A percentile compares a stretch with the other conserved stretches of the same genome.
These are phyloP conservation scores for Arvicanthis niloticus DNA, from an alignment of 2,113 vertebrate species.

Conservation along the genomic window DNA sequence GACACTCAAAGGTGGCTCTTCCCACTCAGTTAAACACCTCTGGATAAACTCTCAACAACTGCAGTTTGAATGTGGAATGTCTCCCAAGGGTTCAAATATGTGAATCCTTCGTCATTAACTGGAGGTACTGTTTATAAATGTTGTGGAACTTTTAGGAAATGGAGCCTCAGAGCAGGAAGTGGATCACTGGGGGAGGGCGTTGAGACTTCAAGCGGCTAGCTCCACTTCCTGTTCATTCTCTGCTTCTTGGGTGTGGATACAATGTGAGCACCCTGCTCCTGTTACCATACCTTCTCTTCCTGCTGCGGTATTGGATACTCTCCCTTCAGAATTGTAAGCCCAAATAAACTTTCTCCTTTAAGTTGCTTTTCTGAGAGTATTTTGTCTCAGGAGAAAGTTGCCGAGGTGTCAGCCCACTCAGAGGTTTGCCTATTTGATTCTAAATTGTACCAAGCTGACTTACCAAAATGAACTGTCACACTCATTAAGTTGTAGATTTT, in stretches of 20 bases:
- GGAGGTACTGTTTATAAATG: neutral
- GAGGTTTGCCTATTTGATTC: neutral
- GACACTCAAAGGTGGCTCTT: neutral
- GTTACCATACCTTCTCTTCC: neutral
- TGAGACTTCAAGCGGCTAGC: neutral
- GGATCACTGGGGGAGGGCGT: neutral
- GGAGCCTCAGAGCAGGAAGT: neutral
- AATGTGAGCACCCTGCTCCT: too few relatives aligned
- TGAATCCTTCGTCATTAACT: too few relatives aligned
- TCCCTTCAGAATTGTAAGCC: neutral
- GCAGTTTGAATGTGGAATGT: neutral
- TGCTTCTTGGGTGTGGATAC: neutral
- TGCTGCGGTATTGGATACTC: neutral
- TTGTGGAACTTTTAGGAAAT: neutral
- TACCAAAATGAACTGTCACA: neutral
- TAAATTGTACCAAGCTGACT: neutral
- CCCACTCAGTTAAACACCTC: neutral
- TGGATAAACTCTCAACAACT: neutral
- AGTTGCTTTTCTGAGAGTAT: neutral
- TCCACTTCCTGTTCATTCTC: neutral
- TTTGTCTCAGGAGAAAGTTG: neutral
- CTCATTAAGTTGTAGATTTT: constrained; percentile 5
- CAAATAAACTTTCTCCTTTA: neutral
- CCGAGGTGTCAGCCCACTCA: neutral
- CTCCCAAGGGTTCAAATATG: neutral